phyloP scores from a whole-genome alignment of 2,888 invertebrate species.

The Ctena decussata region DNA sequence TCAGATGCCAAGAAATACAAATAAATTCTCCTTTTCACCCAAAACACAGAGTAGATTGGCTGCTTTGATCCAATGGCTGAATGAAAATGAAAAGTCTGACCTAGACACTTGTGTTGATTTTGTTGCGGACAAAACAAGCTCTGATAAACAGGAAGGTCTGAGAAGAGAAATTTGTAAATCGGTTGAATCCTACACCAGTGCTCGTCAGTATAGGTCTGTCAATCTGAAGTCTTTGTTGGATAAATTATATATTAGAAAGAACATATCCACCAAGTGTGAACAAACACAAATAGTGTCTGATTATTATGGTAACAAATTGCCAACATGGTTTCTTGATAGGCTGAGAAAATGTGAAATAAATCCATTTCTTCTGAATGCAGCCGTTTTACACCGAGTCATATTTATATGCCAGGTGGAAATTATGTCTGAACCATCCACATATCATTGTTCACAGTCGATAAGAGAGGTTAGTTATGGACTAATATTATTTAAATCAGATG shows the following conservation, averaged over 20 bases:
- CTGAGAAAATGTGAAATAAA: slow-evolving; percentile 90
- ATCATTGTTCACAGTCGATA: slow-evolving; percentile 74
- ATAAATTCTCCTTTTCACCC: slow-evolving; percentile 56
- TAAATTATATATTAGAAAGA: not conserved
- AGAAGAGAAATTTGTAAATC: slow-evolving; percentile 23
- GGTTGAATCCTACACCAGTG: not conserved
- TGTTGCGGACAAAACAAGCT: slow-evolving; percentile 88
- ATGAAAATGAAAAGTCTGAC: not conserved
- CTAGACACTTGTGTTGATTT: slow-evolving; percentile 86
- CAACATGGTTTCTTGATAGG: slow-evolving; percentile 90
- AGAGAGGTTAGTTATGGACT: slow-evolving; percentile 83
- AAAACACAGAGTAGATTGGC: slow-evolving; percentile 90
- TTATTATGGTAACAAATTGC: slow-evolving; percentile 83
- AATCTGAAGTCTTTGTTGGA: not conserved
- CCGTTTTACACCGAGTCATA: slow-evolving; percentile 79
- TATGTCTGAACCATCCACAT: slow-evolving; percentile 73
- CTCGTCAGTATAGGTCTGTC: slow-evolving; percentile 1
- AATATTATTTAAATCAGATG: slow-evolving; percentile 22
- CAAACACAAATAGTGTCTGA: slow-evolving; percentile 33
- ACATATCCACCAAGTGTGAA: too few species aligned
- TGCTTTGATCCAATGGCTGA: slow-evolving; percentile 92
- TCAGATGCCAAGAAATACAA: slow-evolving; percentile 88
- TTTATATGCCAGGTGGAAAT: slow-evolving; percentile 83
- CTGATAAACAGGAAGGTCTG: slow-evolving; percentile 88
- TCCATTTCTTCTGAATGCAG: slow-evolving; percentile 89